These are phyloP conservation scores for Jacana jacana DNA, from an alignment of 2,113 vertebrate genomes.

Conservation along the genomic window DNA sequence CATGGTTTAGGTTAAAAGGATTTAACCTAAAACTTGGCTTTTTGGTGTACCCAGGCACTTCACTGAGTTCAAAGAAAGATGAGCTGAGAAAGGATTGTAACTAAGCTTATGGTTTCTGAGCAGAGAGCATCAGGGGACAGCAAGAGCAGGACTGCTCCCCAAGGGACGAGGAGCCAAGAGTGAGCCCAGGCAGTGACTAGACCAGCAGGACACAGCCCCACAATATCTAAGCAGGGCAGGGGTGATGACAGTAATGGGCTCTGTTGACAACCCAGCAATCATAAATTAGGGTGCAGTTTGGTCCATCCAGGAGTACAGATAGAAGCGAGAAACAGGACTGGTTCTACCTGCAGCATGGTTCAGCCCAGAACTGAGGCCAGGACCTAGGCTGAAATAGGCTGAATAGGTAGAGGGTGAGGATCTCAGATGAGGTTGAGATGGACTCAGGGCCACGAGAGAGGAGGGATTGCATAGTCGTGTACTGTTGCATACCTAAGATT, in stretches of 20 bases:
- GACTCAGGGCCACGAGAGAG: neutral
- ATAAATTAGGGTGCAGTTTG: neutral
- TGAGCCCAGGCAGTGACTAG: neutral
- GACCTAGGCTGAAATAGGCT: neutral
- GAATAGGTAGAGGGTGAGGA: neutral
- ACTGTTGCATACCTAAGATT: neutral
- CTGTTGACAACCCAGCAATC: neutral
- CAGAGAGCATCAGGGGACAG: neutral
- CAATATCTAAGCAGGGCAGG: accelerated
- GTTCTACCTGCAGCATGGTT: neutral
- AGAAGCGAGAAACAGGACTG: neutral
- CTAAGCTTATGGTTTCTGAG: neutral
- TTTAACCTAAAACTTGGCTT: neutral
- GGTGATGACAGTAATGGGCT: neutral
- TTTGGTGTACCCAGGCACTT: neutral
- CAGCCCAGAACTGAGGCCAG: neutral
- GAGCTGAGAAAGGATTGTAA: neutral
- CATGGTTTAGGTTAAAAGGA: neutral
- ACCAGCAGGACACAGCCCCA: neutral
- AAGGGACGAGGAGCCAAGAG: neutral
- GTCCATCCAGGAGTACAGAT: neutral
- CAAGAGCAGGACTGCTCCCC: neutral
- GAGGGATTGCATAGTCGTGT: neutral
- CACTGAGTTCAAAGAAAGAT: neutral
- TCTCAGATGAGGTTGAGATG: neutral